phyloP scores from a whole-genome alignment of 2,888 invertebrate genomes.

The Phragmatobia fuliginosa region DNA sequence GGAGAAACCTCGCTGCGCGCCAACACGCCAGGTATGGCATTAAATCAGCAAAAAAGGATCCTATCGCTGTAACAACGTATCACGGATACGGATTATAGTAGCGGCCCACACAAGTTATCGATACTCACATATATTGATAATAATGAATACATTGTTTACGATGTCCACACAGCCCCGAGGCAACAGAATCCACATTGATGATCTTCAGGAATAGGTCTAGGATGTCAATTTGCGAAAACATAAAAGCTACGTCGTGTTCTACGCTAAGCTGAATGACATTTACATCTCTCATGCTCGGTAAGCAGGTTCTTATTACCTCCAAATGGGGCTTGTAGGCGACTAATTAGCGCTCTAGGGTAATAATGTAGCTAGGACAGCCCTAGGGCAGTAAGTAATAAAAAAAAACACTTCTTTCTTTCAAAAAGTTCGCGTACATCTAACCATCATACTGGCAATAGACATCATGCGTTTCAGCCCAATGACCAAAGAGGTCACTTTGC shows the following conservation, averaged over 20 bases:
- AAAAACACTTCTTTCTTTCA: too few species aligned
- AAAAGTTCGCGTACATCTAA: too few species aligned
- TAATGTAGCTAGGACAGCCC: too few species aligned
- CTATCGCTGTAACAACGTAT: constrained; percentile 89
- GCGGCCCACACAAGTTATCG: constrained; percentile 22
- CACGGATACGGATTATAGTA: constrained; percentile 55
- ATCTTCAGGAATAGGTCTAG: constrained; percentile 25
- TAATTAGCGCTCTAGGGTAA: too few species aligned
- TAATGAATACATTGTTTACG: constrained; percentile 82
- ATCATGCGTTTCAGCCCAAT: too few species aligned
- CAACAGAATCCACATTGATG: constrained; percentile 33
- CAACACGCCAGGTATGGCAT: constrained; percentile 90
- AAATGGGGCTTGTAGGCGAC: too few species aligned
- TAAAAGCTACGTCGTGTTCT: constrained; percentile 27
- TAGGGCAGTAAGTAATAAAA: too few species aligned
- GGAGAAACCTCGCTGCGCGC: constrained; percentile 88
- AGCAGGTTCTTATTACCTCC: too few species aligned
- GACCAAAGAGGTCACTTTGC: too few species aligned
- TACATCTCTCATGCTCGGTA: too few species aligned
- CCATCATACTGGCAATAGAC: too few species aligned
- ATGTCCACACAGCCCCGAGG: constrained; percentile 35
- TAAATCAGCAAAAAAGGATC: constrained; percentile 89
- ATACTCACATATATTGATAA: constrained; percentile 44
- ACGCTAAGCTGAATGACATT: constrained; percentile 34
- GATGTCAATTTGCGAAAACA: constrained; percentile 22